Evolutionary conservation across 2,113 vertebrate species (phyloP).

Genomic region (Chionomys nivalis): DNA sequence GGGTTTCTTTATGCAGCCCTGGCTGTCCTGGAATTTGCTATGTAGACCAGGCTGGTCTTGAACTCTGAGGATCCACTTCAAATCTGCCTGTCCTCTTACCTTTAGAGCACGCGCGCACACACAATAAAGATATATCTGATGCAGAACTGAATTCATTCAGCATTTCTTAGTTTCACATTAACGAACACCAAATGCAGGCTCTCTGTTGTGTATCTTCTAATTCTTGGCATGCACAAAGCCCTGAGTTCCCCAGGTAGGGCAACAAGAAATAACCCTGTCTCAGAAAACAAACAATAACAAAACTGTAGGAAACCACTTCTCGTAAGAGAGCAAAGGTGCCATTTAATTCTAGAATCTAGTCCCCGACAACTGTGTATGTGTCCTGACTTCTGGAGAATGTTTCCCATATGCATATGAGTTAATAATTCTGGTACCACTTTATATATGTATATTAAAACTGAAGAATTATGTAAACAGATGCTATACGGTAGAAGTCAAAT

Average conservation of each 20-base stretch:
- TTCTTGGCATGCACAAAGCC: background rate
- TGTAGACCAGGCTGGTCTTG: background rate
- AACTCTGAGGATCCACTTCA: background rate
- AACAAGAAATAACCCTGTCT: background rate
- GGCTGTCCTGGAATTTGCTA: background rate
- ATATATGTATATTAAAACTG: background rate
- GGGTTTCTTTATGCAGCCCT: background rate
- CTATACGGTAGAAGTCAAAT: background rate
- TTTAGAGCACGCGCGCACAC: background rate
- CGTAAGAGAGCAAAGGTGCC: background rate
- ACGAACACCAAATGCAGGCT: background rate
- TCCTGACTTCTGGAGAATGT: background rate
- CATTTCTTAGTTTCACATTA: background rate
- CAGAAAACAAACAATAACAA: background rate
- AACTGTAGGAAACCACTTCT: background rate
- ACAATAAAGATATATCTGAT: background rate
- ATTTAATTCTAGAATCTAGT: constrained; percentile 5
- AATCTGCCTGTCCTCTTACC: background rate
- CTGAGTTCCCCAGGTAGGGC: background rate
- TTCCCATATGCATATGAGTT: background rate
- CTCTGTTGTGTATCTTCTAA: background rate
- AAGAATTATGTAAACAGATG: background rate
- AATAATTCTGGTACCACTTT: background rate
- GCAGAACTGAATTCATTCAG: background rate
- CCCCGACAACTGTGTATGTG: background rate